Percentiles rank a stretch among this genome's conserved stretches.
Conservation (phyloP, 1,140 invertebrate species). For the Drosophila lowei region DNA sequence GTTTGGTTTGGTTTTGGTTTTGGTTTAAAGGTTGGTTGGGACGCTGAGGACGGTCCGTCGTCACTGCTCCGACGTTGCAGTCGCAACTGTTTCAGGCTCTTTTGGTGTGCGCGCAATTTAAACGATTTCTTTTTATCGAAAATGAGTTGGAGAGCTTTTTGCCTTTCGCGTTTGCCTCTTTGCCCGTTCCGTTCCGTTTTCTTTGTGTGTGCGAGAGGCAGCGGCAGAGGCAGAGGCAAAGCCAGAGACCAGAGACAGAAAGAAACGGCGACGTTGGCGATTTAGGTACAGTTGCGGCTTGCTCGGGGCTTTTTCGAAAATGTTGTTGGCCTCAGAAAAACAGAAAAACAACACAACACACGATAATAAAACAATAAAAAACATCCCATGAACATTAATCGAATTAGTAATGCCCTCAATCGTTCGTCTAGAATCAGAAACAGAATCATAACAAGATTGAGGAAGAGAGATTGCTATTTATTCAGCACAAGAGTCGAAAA, state of each 20-base stretch:
- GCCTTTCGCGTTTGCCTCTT: conserved; percentile 18
- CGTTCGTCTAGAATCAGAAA: conserved; percentile 12
- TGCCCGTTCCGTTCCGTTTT: conserved; percentile 27
- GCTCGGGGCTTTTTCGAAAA: conserved; percentile 68
- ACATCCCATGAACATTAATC: conserved; percentile 33
- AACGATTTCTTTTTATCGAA: conserved; percentile 80
- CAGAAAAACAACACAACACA: conserved; percentile 46
- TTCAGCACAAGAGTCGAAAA: too few relatives aligned
- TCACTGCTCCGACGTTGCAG: conserved; percentile 68
- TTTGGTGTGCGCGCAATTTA: conserved; percentile 80
- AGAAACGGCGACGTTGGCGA: conserved; percentile 54
- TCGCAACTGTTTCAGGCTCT: conserved; percentile 70
- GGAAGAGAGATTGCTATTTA: too few relatives aligned
- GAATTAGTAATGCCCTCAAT: conserved; percentile 51
- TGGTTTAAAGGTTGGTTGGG: conserved; percentile 27
- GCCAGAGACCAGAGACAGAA: conserved; percentile 5
- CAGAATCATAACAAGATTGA: not conserved
- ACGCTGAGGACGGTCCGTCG: conserved; percentile 59
- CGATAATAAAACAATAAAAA: conserved; percentile 39
- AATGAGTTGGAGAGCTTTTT: conserved; percentile 61
- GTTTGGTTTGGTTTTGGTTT: conserved; percentile 17
- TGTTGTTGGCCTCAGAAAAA: conserved; percentile 70
- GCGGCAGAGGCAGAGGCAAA: too few relatives aligned
- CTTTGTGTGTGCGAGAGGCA: conserved; percentile 46
- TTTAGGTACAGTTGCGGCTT: conserved; percentile 69